phyloP scores from a whole-genome alignment of 92 coral and sea anemone species.

The Epizoanthus scotinus region DNA sequence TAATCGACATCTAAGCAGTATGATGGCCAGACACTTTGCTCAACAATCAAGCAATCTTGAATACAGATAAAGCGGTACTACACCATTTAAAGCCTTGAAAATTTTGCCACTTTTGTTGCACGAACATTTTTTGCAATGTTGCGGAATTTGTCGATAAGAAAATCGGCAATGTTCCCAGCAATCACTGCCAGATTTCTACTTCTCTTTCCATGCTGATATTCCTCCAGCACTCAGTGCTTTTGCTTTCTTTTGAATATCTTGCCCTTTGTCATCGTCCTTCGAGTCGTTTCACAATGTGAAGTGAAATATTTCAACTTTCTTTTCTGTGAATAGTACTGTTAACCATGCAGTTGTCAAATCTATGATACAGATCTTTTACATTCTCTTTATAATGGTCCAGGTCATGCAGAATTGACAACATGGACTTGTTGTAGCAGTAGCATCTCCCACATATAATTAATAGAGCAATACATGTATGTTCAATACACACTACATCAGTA shows the following conservation, averaged over 20 bases:
- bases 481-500: too few relatives aligned
- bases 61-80: too few relatives aligned
- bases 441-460: constrained; percentile 29
- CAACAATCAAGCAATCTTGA: too few relatives aligned
- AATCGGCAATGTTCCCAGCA: constrained; percentile 22
- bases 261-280: neutral
- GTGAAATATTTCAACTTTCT: constrained; percentile 35
- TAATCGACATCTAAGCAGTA: too few relatives aligned
- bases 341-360: constrained; percentile 10
- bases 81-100: too few relatives aligned
- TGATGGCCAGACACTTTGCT: too few relatives aligned
- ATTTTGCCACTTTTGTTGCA: constrained; percentile 9
- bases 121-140: constrained; percentile 20
- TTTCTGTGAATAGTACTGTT: constrained; percentile 15
- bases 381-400: constrained; percentile 13
- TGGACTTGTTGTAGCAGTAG: constrained; percentile 18
- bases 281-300: constrained; percentile 4
- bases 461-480: neutral
- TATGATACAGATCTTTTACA: constrained; percentile 12
- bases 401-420: constrained; percentile 28
- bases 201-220: constrained; percentile 1
- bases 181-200: constrained; percentile 8
- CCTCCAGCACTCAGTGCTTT: constrained; percentile 15
- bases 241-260: neutral
- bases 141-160: constrained; percentile 20